A percentile compares a stretch with the other conserved stretches of the same genome.
Conservation (phyloP, 2,797 vertebrate genomes). For the Lindbergichthys nudifrons region DNA sequence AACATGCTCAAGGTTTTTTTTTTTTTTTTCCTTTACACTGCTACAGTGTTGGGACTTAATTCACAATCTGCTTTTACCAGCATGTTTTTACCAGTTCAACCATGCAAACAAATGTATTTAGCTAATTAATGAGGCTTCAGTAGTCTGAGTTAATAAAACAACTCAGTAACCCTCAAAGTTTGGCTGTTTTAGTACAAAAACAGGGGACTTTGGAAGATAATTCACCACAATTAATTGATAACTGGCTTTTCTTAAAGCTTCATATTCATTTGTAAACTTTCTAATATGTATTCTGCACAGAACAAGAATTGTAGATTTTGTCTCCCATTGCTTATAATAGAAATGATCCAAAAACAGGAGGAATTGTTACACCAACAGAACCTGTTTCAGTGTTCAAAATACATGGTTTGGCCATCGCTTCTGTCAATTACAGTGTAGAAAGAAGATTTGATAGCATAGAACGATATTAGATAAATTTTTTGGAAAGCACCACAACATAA, state of each 20-base stretch:
- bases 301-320: not conserved
- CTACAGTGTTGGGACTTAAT: not conserved
- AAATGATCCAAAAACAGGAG: not conserved
- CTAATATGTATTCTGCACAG: too few species aligned
- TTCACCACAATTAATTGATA: too few species aligned
- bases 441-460: too few species aligned
- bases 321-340: not conserved
- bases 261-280: not conserved
- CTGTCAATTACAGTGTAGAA: too few species aligned
- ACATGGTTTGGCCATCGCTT: too few species aligned
- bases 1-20: slow-evolving; percentile 3
- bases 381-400: not conserved
- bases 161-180: not conserved
- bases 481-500: too few species aligned
- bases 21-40: slow-evolving; percentile 8
- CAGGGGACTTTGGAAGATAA: not conserved
- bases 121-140: not conserved
- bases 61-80: not conserved
- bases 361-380: not conserved
- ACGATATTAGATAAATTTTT: too few species aligned
- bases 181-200: not conserved
- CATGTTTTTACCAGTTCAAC: not conserved
- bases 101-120: not conserved
- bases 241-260: not conserved
- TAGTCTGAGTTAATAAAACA: not conserved